Conservation (phyloP, 2,113 vertebrate genomes). For the Eidolon helvum region DNA sequence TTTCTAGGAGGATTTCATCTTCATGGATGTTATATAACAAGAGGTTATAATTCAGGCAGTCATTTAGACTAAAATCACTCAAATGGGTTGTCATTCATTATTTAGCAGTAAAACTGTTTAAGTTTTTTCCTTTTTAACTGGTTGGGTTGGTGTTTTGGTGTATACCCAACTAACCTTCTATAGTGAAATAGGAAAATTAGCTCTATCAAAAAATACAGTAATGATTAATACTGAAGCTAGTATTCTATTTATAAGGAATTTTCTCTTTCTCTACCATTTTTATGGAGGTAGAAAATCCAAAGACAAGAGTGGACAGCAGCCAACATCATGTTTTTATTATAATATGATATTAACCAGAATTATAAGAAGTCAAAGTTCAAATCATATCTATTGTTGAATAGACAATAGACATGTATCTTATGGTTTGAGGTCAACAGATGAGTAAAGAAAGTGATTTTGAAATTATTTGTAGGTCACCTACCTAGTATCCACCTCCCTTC, state of each 20-base stretch:
- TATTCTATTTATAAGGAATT: not conserved
- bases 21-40: not conserved
- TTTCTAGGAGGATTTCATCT: not conserved
- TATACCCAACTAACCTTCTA: not conserved
- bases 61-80: not conserved
- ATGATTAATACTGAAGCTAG: not conserved
- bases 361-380: not conserved
- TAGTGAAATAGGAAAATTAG: slow-evolving; percentile 21
- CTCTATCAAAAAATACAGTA: not conserved
- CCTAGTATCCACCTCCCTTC: not conserved
- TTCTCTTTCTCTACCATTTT: not conserved
- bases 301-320: not conserved
- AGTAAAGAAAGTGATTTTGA: not conserved
- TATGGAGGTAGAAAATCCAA: not conserved
- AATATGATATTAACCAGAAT: not conserved
- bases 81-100: not conserved
- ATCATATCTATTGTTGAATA: not conserved
- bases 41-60: not conserved
- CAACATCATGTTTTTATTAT: not conserved
- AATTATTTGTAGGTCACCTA: not conserved
- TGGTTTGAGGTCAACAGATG: not conserved
- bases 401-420: not conserved
- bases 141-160: not conserved
- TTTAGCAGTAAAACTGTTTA: not conserved
- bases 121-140: not conserved